Percentiles rank a stretch among this genome's conserved stretches.
Conservation (phyloP, 2,113 vertebrate species). For the Proterorhinus semilunaris region DNA sequence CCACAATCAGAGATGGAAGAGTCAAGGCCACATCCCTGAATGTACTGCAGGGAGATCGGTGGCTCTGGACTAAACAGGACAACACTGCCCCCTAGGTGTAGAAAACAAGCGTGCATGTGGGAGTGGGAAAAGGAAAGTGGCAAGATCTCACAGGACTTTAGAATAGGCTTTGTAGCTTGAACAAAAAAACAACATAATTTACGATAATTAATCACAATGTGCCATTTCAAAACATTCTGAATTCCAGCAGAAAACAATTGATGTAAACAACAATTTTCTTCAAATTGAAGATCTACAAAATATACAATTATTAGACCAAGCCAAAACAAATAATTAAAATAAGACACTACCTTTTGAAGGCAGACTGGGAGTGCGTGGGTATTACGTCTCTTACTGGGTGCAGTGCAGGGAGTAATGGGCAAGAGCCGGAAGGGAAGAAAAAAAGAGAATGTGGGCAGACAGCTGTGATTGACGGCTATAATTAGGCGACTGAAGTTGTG, state of each 20-base stretch:
- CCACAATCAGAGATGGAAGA: conserved; percentile 2
- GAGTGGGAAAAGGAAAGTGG: background rate
- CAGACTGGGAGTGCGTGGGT: conserved; percentile 37
- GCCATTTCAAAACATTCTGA: conserved; percentile 3
- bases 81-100: conserved; percentile 76
- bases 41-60: conserved; percentile 15
- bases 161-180: conserved; percentile 13
- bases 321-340: conserved; percentile 30
- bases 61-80: conserved; percentile 54
- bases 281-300: background rate
- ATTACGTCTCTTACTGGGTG: conserved; percentile 52
- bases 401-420: conserved; percentile 58
- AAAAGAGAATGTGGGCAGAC: conserved; percentile 39
- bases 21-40: conserved; percentile 30
- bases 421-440: conserved; percentile 57
- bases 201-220: conserved; percentile 14
- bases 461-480: conserved; percentile 69
- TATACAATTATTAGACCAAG: background rate
- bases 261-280: background rate
- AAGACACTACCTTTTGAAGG: conserved; percentile 32
- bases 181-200: conserved; percentile 12
- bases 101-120: conserved; percentile 11
- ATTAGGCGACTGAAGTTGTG: conserved; percentile 64
- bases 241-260: background rate
- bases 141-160: conserved; percentile 13